Evolutionary conservation across 2,888 invertebrate species (phyloP), one percentile per base, ranked within the genome.

Genomic region (Drosophila pseudotalamancana): DNA sequence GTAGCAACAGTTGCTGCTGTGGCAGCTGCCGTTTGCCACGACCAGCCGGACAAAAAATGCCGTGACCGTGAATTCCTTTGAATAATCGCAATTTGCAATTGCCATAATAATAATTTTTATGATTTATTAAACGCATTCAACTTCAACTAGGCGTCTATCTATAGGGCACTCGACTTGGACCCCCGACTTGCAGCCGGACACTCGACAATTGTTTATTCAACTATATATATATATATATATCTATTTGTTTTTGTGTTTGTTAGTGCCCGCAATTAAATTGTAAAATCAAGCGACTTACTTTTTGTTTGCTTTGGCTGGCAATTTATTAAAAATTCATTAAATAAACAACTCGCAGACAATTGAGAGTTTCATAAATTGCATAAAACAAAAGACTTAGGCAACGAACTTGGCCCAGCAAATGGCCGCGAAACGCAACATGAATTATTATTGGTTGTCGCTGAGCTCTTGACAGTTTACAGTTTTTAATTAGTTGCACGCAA

Each of bases 21-120:
- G 69, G 77, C 74, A 66, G 78, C 81, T 77, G 81, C 81, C 66
- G 77, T 82, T 67, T 66, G 43, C 67, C 61, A 67, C 68, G 70
- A 57, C 59, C 43, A 35, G 53, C 54, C 55, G 49, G 49, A 57
- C 51, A 54, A 60, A 54, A 60, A 70, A 49, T 55, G 65, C 77
- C 78, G 84, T 86, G 82, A 83, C 82, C 82, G 86, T 83, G 82
- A 83, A 83, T 86, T 79, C 50, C 69, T 67, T 69, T 62, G 67
- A 72, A 82, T 78, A 79, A 73, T 53, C 69, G 55, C 54, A 63
- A 85, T 81, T 81, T 82, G 77, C 85, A 80, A 82, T 81, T 83
- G 84, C 80, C 84, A 84, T 85, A 82, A 82, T 80, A 77, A 79
- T 78, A 77, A 60, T 49, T 27, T 49, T 49, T 49, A 49, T 49